A percentile compares a stretch with the other conserved stretches of the same genome.
Conservation (phyloP, 2,113 vertebrate species). For the Coturnix japonica region DNA sequence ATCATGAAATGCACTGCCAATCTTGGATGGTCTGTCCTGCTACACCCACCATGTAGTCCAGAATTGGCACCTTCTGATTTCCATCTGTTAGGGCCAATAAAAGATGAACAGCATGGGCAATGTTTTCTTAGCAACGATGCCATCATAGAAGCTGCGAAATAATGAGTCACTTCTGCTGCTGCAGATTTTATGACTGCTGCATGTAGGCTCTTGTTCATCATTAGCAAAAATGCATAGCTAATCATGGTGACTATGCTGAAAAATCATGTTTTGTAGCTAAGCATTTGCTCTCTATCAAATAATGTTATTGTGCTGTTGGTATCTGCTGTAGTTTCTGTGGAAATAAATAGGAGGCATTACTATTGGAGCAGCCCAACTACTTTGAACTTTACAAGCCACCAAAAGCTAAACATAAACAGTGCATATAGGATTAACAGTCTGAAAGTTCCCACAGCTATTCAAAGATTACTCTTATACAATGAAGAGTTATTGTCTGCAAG, state of each 20-base stretch:
- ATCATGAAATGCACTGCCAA: neutral
- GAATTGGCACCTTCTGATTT: neutral
- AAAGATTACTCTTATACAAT: neutral
- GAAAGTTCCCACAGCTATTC: slow-evolving; percentile 37
- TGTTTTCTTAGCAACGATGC: neutral
- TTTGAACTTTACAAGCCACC: slow-evolving; percentile 9
- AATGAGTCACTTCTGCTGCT: neutral
- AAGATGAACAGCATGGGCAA: neutral
- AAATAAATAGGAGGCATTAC: too few relatives aligned
- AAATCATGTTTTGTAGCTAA: neutral
- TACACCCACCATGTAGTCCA: neutral
- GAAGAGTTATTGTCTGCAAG: neutral
- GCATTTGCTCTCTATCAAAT: neutral
- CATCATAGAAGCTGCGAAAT: neutral
- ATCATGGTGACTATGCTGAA: neutral
- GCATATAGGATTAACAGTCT: neutral
- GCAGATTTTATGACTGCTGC: neutral
- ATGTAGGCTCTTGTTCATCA: neutral
- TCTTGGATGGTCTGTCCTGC: neutral
- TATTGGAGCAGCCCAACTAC: neutral
- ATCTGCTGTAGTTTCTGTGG: neutral
- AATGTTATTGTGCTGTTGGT: neutral
- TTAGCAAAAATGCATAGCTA: neutral
- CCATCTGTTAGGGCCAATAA: neutral
- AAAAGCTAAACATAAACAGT: neutral